Conservation (phyloP, 2,888 invertebrate genomes). For the Scaptomyza flava region DNA sequence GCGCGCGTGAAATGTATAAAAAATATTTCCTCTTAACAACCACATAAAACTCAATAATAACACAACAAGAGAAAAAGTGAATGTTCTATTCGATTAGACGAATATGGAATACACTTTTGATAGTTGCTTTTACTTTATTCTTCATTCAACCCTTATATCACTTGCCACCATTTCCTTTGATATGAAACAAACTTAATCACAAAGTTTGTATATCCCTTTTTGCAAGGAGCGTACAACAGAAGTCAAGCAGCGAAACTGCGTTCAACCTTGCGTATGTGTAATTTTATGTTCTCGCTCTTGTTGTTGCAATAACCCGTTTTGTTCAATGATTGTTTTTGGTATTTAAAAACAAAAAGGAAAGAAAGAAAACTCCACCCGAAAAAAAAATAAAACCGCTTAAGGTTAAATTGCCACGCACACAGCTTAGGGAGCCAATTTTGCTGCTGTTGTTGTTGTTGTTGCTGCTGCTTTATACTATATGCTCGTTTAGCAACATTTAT, state of each 20-base stretch:
- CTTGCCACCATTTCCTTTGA: background rate
- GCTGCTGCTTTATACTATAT: constrained; percentile 39
- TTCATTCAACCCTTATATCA: too few relatives aligned
- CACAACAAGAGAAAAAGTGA: background rate
- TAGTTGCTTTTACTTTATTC: background rate
- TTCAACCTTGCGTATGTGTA: constrained; percentile 59
- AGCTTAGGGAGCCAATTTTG: constrained; percentile 36
- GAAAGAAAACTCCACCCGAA: constrained; percentile 4
- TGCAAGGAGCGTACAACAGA: background rate
- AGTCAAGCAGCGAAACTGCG: constrained; percentile 4
- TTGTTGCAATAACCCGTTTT: constrained; percentile 34
- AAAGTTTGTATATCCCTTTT: background rate
- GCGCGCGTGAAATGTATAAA: constrained; percentile 77
- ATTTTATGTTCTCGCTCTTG: constrained; percentile 22
- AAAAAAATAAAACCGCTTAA: constrained; percentile 15
- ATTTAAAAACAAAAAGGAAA: constrained; percentile 48
- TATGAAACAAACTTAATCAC: background rate
- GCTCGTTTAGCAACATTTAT: constrained; percentile 76
- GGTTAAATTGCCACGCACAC: constrained; percentile 52
- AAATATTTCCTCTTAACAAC: constrained; percentile 65
- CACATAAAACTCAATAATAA: constrained; percentile 55
- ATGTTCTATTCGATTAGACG: background rate
- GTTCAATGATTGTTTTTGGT: constrained; percentile 53
- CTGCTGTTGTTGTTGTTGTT: constrained; percentile 21
- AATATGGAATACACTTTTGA: background rate